Base-by-base conservation (phyloP, 64 coral and sea anemone genomes). In the Astreopora myriophthalma region DNA sequence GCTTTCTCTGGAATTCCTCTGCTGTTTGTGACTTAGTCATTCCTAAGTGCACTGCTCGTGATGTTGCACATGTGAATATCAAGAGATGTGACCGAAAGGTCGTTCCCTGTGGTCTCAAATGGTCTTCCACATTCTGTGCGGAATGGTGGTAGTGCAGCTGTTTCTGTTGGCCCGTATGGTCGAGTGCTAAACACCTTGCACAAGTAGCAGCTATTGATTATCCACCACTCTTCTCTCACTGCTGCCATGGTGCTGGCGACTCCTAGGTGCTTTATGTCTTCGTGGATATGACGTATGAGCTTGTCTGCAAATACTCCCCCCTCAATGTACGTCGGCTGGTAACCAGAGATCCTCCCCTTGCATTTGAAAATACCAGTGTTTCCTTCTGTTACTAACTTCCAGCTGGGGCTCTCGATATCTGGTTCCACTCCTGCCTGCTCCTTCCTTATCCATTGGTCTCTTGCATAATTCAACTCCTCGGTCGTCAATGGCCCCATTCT, bases 141-240 rank as follows among this genome's bases (percentile, higher is more conserved):
- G 68, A 91, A 95, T 16, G 28, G 72, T 24, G 94, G 94, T 42
- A 92, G n/a, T 74, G 71, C 40, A 87, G 94, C 89, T 37, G 89
- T 91, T 28, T 63, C 17, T 87, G 83, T 88, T 2, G 65, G 4
- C 19, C 84, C 74, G 16, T 91, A 95, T 0, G 80, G 80, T 61
- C 39, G 52, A 34, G 88, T 63, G 29, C 64, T 91, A 67, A 87
- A 95, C 1, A 69, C 25, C 71, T 81, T 87, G 27, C 94, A 95
- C n/a, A 31, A 9, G 32, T 94, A 85, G 35, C 93, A 94, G 2
- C 46, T 30, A 34, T 87, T 80, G n/a, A 95, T 95, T 10, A 82
- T 95, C 89, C 94, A 95, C 88, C 89, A 95, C 25, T 87, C 74
- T 38, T 95, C 67, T 87, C 94, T 87, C 9, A 92, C 48, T 3